Evolutionary conservation across 2,113 vertebrate species (phyloP).

Genomic region (Corythaixoides concolor): DNA sequence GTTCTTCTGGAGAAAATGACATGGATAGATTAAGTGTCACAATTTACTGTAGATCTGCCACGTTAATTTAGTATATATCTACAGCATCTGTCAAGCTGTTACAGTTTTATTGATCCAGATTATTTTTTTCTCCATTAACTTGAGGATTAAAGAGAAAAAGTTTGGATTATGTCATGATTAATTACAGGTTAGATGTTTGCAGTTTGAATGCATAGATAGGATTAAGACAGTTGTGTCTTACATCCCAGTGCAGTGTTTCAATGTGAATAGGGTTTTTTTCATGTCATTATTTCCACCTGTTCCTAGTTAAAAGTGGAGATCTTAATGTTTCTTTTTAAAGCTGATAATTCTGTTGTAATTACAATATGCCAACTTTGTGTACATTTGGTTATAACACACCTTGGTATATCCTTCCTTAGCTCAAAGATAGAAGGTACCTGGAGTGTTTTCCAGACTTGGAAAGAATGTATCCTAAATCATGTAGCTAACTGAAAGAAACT

Average conservation of each 20-base stretch:
- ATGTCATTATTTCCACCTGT: constrained; percentile 29
- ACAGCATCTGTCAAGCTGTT: not conserved
- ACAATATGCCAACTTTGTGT: not conserved
- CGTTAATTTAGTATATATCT: not conserved
- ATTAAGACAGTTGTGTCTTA: constrained; percentile 13
- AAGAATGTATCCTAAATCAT: not conserved
- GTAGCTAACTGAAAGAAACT: constrained; percentile 19
- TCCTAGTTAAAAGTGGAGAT: not conserved
- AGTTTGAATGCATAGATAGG: not conserved
- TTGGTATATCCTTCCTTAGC: not conserved
- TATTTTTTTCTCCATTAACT: constrained; percentile 38
- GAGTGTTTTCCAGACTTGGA: constrained; percentile 13
- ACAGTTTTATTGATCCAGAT: not conserved
- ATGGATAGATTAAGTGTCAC: not conserved
- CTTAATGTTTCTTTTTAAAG: not conserved
- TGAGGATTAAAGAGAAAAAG: constrained; percentile 19
- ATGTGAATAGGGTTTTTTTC: not conserved
- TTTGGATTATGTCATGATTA: constrained; percentile 13
- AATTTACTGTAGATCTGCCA: not conserved
- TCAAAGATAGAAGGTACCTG: not conserved
- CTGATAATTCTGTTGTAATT: not conserved
- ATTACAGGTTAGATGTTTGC: constrained; percentile 31
- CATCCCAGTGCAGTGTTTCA: not conserved
- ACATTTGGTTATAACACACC: constrained; percentile 4
- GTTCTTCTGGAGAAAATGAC: constrained; percentile 21